Conservation (phyloP, 2,113 vertebrate genomes). For the Callithrix jacchus region DNA sequence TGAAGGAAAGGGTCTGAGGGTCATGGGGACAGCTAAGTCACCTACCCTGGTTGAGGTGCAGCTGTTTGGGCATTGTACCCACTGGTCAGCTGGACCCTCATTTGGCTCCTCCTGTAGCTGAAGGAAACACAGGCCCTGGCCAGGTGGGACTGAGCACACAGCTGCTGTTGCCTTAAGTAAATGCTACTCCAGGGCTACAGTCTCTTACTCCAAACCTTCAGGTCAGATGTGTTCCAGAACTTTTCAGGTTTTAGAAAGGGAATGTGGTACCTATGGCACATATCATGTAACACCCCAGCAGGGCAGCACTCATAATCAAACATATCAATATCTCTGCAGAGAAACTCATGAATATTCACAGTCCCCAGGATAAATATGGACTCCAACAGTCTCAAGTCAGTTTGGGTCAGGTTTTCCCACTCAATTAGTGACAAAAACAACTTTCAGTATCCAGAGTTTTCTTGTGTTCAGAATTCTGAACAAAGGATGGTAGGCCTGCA, state of each 20-base stretch:
- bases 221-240: background rate
- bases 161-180: background rate
- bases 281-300: background rate
- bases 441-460: background rate
- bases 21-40: background rate
- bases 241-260: background rate
- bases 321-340: background rate
- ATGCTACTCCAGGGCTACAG: background rate
- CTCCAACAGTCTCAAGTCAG: background rate
- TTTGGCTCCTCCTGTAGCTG: background rate
- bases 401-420: background rate
- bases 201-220: background rate
- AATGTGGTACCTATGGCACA: too few relatives aligned
- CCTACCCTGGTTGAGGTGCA: background rate
- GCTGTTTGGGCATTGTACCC: background rate
- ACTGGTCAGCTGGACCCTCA: background rate
- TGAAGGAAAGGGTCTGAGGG: background rate
- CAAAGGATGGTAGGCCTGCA: background rate
- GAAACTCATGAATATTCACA: background rate
- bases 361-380: background rate
- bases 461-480: background rate
- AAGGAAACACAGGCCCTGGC: background rate
- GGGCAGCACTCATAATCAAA: background rate
- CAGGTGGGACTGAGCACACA: background rate
- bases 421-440: background rate